Base-by-base conservation (phyloP, 1,140 invertebrate species). In the Eueides isabella region DNA sequence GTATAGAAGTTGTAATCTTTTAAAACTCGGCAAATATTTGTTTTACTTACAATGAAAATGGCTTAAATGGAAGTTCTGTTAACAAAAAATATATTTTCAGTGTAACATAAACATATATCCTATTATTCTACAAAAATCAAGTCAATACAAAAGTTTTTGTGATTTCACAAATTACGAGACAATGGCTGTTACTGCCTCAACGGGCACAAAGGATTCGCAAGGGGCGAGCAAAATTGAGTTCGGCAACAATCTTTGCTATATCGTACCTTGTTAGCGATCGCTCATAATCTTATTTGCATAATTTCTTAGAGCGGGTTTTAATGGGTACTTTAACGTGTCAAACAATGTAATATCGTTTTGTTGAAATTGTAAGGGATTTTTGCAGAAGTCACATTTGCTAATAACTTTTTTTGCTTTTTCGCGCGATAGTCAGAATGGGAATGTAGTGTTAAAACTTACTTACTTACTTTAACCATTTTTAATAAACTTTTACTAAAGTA, bases 281-380 rank as follows among this genome's bases (percentile, higher is more conserved):
- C 80, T 86, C 83, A 86, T 84, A 86, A 84, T 83, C 76, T 80
- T 76, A 90, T 88, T 90, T 88, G 78, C 85, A 90, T 88, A 90
- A 90, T 90, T 90, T 80, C 80, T 85, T 74, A 73, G 78, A 85
- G 86, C 80, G 79, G 86, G 82, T 86, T 86, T 83, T 86, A 86
- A 86, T 85, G 74, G 80, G 74, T 80, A 81, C 82, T 84, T 87
- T 84, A 86, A 82, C 80, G 67, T 86, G 80, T 85, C 83, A 30
- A 84, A 83, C 80, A 81, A 82, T 79, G 77, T 84, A 78, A 85
- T 77, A 72, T 44, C 31, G 12, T 61, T 41, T 63, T 64, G 62
- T 69, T 30, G 5, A n/a, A 38, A 30, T 23, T 69, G n/a, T 61
- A 29, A 35, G 14, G 31, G 31, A 2, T 23, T 55, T 26, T 44